phyloP scores from a whole-genome alignment of 53 echinoderm and acorn worm genomes.

The Echinarachnius parma region DNA sequence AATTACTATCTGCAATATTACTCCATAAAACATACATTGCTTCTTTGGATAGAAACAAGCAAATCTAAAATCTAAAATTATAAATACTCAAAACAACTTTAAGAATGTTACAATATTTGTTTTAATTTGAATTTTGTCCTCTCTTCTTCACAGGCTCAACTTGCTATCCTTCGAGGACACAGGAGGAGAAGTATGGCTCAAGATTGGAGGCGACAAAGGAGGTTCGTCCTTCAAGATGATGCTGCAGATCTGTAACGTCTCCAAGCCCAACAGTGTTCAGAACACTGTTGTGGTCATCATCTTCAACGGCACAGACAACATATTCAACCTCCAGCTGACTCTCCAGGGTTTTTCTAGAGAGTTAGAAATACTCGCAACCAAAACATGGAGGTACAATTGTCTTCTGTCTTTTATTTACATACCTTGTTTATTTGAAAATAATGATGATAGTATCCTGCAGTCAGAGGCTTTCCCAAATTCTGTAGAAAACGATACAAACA shows the following conservation, averaged over 20 bases:
- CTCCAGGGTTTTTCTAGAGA: slow-evolving; percentile 1
- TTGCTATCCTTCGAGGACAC: slow-evolving; percentile 4
- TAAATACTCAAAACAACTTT: not conserved
- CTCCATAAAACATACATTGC: slow-evolving; percentile 6
- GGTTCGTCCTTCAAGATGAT: slow-evolving; percentile 21
- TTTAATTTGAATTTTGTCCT: not conserved
- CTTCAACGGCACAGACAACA: slow-evolving; percentile 14
- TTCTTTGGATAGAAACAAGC: not conserved
- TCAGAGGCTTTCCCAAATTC: not conserved
- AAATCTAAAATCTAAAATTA: not conserved
- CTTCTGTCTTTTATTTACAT: not conserved
- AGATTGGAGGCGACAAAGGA: slow-evolving; percentile 19
- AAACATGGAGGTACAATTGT: slow-evolving; percentile 28
- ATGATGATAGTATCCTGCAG: not conserved
- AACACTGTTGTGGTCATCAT: slow-evolving; percentile 16
- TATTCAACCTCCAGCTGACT: slow-evolving; percentile 8
- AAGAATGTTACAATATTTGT: not conserved
- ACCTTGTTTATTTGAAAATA: not conserved
- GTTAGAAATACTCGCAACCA: not conserved
- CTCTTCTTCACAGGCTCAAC: not conserved
- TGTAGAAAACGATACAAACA: not conserved
- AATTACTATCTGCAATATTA: not conserved
- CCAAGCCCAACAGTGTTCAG: slow-evolving; percentile 15
- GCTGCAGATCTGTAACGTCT: slow-evolving; percentile 7
- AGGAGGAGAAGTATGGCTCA: slow-evolving; percentile 16